Percentiles rank a stretch among this genome's conserved stretches.
Conservation (phyloP, 2,113 vertebrate species). For the Menura novaehollandiae region DNA sequence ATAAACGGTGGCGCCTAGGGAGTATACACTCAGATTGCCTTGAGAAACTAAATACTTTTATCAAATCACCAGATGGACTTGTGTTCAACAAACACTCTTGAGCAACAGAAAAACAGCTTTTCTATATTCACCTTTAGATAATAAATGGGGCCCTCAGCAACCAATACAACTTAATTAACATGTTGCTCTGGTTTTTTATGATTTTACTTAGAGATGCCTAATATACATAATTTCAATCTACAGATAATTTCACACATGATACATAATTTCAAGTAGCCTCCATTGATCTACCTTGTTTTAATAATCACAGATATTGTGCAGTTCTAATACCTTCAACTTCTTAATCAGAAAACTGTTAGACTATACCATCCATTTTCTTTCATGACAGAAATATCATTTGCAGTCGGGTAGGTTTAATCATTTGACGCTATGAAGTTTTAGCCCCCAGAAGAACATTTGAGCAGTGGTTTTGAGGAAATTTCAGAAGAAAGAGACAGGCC, state of each 20-base stretch:
- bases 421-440: background rate
- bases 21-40: constrained; percentile 79
- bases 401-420: background rate
- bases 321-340: background rate
- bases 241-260: background rate
- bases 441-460: background rate
- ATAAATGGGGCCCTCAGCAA: background rate
- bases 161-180: background rate
- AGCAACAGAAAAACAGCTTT: constrained; percentile 29
- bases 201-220: background rate
- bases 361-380: background rate
- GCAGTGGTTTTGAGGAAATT: background rate
- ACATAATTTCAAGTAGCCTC: background rate
- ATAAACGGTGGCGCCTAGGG: constrained; percentile 86
- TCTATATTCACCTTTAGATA: background rate
- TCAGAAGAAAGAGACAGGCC: background rate
- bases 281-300: background rate
- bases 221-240: background rate
- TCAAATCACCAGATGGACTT: constrained; percentile 88
- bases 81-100: constrained; percentile 66
- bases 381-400: background rate
- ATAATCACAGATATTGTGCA: background rate
- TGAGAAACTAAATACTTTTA: constrained; percentile 91
- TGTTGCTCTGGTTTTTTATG: background rate
- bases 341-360: background rate